These are phyloP conservation scores for Tamandua tetradactyla DNA, from an alignment of 2,797 vertebrate species.

Conservation along the genomic window DNA sequence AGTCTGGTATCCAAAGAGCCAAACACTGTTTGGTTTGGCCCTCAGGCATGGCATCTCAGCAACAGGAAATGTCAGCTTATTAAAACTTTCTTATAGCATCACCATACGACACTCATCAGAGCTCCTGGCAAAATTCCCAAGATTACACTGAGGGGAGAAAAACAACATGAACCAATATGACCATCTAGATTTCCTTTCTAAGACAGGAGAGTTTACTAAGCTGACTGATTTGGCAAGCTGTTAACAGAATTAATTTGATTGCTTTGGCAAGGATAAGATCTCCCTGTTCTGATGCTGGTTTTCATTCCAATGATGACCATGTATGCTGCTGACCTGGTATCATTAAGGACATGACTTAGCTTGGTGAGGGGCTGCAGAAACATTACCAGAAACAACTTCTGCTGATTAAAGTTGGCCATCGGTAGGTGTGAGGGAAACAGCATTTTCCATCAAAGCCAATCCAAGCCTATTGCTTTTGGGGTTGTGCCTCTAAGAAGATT, in stretches of 20 bases:
- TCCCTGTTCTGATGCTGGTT: constrained; percentile 68
- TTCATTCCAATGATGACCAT: constrained; percentile 78
- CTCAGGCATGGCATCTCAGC: constrained; percentile 78
- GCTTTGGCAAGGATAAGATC: constrained; percentile 81
- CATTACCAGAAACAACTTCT: constrained; percentile 76
- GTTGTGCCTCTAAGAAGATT: not conserved
- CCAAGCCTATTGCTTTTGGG: constrained; percentile 62
- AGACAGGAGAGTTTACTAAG: constrained; percentile 77
- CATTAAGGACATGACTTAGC: constrained; percentile 46
- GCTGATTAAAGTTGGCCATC: constrained; percentile 71
- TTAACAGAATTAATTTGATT: constrained; percentile 84
- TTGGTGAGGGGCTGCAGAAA: constrained; percentile 73
- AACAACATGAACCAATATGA: constrained; percentile 70
- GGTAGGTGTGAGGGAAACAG: constrained; percentile 26
- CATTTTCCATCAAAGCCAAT: constrained; percentile 69
- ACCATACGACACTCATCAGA: constrained; percentile 72
- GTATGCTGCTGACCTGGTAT: constrained; percentile 63
- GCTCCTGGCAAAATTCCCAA: constrained; percentile 76
- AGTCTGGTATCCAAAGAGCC: constrained; percentile 73
- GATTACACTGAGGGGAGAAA: constrained; percentile 63
- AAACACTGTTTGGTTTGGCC: constrained; percentile 85
- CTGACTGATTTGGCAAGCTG: constrained; percentile 81
- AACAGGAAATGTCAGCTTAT: constrained; percentile 87
- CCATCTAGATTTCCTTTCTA: constrained; percentile 76
- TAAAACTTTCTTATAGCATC: constrained; percentile 80